Evolutionary conservation across 2,888 invertebrate species (phyloP).

Genomic region (Epistrophe grossulariae): DNA sequence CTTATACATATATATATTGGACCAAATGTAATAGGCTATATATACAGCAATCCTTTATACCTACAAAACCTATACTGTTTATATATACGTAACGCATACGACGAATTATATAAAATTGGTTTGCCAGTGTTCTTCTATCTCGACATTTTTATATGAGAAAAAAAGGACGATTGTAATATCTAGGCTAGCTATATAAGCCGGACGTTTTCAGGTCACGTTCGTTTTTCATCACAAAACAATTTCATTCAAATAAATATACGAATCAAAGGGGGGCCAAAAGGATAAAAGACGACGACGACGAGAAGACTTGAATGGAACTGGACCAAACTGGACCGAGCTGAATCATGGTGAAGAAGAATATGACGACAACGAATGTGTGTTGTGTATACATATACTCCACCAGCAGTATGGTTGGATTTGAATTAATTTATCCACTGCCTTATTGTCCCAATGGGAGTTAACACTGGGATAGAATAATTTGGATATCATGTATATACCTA

Average conservation of each 20-base stretch:
- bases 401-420: conserved; percentile 25
- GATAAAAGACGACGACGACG: conserved; percentile 36
- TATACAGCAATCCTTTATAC: conserved; percentile 37
- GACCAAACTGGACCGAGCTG: neutral
- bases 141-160: conserved; percentile 1
- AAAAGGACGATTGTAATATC: conserved; percentile 56
- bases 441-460: conserved; percentile 71
- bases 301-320: neutral
- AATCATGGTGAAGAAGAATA: neutral
- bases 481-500: conserved; percentile 66
- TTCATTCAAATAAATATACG: conserved; percentile 72
- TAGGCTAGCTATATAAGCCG: conserved; percentile 28
- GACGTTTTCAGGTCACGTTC: conserved; percentile 73
- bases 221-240: conserved; percentile 76
- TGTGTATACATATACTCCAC: too few species aligned
- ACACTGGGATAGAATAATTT: conserved; percentile 67
- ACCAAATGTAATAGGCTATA: conserved; percentile 29
- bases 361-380: conserved; percentile 10
- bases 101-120: conserved; percentile 47
- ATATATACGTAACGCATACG: conserved; percentile 25
- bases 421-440: conserved; percentile 46
- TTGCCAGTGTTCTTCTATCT: conserved; percentile 13
- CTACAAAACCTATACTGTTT: neutral
- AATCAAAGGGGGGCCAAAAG: conserved; percentile 56
- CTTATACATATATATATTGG: conserved; percentile 38